A percentile compares a stretch with the other conserved stretches of the same genome.
phyloP scores from a whole-genome alignment of 2,113 vertebrate genomes.

The Anguilla japonica region DNA sequence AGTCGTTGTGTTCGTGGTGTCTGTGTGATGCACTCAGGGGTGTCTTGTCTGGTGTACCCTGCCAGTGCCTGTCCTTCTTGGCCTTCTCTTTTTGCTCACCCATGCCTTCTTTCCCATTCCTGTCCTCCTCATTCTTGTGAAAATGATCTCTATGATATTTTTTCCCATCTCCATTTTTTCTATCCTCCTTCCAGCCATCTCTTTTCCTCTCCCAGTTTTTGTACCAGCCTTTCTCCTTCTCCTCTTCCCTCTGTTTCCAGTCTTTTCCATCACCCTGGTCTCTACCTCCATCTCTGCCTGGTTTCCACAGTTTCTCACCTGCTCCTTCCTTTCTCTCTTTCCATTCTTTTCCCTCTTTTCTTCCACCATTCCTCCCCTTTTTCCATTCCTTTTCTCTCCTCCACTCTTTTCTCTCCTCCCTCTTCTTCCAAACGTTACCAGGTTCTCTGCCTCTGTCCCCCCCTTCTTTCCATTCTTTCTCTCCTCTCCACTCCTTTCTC shows the following conservation, averaged over 20 bases:
- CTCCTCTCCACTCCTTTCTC: conserved; percentile 26
- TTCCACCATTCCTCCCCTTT: conserved; percentile 5
- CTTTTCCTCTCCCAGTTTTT: conserved; percentile 23
- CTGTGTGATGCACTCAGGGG: background rate
- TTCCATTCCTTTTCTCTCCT: conserved; percentile 24
- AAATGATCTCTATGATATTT: conserved; percentile 36
- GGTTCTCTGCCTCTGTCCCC: conserved; percentile 39
- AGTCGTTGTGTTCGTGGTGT: conserved; percentile 45
- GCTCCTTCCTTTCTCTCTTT: conserved; percentile 46
- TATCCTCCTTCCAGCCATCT: conserved; percentile 34
- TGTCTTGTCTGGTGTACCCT: conserved; percentile 44
- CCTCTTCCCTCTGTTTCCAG: conserved; percentile 43
- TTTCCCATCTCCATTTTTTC: conserved; percentile 36
- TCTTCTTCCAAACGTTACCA: conserved; percentile 25
- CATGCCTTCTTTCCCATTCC: conserved; percentile 57
- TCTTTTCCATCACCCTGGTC: conserved; percentile 42
- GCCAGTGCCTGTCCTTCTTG: conserved; percentile 44
- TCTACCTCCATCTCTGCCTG: conserved; percentile 42
- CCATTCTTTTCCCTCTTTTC: conserved; percentile 31
- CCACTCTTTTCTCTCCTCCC: conserved; percentile 34
- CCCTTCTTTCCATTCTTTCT: conserved; percentile 46
- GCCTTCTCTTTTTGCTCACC: conserved; percentile 56
- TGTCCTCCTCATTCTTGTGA: background rate
- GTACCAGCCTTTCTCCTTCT: conserved; percentile 33
- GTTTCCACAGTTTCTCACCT: conserved; percentile 49